Base-by-base conservation (phyloP, 2,797 vertebrate genomes). In the Schizopygopsis pylzovi region DNA sequence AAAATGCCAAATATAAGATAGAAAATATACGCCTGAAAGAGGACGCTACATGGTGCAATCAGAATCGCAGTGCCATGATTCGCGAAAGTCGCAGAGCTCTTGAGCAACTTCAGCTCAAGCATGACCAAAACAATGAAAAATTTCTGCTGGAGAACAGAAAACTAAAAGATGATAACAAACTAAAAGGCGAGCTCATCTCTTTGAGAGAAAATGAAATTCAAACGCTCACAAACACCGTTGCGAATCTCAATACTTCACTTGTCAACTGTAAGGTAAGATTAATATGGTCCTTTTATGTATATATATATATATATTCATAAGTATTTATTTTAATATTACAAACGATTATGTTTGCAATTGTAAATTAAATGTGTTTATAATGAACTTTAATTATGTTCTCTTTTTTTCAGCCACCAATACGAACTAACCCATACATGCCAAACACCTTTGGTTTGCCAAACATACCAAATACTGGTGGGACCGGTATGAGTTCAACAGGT, bases 21-120 rank as follows among this genome's bases (percentile, higher is more conserved):
- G 92, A 95, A 61, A 96, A 95, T 90, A 77, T 25, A 84, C 90
- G 88, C 3, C 85, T 95, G 73, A 86, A 45, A 1, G 90, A 91
- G 0, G 94, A 94, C 78, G 89, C 92, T 72, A 82, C 84, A 41
- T 87, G 81, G 83, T 95, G 95, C 91, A 93, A 85, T 86, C 82
- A 81, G 25, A 95, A 95, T 86, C 94, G 92, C 71, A 84, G 90
- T 0, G 85, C 47, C 12, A 68, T 93, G 80, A 84, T 92, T 2
- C 67, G 41, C 13, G 88, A 91, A 83, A 63, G 93, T 88, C 87
- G 10, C n/a, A 83, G 77, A 25, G 79, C 33, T 33, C 2, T 88
- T 0, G 70, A 88, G 6, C 89, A 86, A 56, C 52, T 87, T 47
- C 92, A 93, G 89, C 59, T 20, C 75, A 93, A 90, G 56, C 76